Base-by-base conservation (phyloP, 2,888 invertebrate genomes). In the Habroteleia sp. region DNA sequence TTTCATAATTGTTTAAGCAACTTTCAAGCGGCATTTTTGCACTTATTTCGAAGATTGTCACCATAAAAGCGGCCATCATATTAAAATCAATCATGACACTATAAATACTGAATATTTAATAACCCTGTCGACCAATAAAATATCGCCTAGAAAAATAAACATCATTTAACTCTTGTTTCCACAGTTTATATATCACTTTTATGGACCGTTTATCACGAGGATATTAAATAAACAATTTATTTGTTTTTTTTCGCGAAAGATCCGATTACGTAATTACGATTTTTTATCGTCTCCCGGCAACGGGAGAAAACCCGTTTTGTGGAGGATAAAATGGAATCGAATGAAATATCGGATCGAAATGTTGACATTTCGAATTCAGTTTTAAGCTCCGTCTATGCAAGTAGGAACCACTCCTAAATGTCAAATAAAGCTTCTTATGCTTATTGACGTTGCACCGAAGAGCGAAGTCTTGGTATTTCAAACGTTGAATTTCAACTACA, bases 381-480 rank as follows among this genome's bases (percentile, higher is more conserved):
- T 37, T 37, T 23, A 58, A 68, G 68, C 68, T 54, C 39, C 37
- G 6, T 39, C 23, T 11, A 23, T 33, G 46, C 29, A 42, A 66
- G 27, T 48, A 25, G 6, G 31, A 50, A 68, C 48, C 58, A 39
- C 56, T 50, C 58, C 68, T 68, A 68, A 58, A 68, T 68, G 58
- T 68, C 68, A 68, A 58, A 68, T 58, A 48, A 68, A 68, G 48
- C 68, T 48, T 68, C 48, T 58, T 58, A 56, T 10, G 10, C 35
- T 42, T 41, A 50, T 58, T 50, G 58, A 68, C 56, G 27, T 14
- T 39, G 41, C 46, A 48, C 41, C 41, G 25, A 16, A 5, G 29
- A 35, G 37, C 44, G n/a, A 17, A 8, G 42, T 63, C 39, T 44
- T 65, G 42, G 46, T 56, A 65, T 65, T 50, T 44, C 14, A 52